Evolutionary conservation across 2,888 invertebrate species (phyloP).

Genomic region (Rugalucina vietnamica): DNA sequence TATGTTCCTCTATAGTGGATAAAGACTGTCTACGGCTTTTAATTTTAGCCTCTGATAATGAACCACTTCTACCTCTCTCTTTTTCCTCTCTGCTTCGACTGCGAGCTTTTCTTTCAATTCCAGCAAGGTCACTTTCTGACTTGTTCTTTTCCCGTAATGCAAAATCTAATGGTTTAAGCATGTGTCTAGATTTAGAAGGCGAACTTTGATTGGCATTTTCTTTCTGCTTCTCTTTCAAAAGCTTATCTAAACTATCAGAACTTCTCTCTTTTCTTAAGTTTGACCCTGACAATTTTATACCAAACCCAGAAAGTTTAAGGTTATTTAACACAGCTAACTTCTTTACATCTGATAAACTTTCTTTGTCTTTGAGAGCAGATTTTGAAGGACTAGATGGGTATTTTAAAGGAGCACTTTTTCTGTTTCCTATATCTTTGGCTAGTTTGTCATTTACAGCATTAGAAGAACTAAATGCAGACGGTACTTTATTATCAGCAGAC

Average conservation of each 20-base stretch:
- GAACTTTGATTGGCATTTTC: conserved; percentile 40
- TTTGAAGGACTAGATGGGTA: conserved; percentile 73
- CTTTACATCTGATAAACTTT: conserved; percentile 72
- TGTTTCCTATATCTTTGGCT: conserved; percentile 77
- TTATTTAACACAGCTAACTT: conserved; percentile 68
- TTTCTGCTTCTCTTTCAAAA: conserved; percentile 62
- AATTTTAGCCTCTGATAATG: conserved; percentile 55
- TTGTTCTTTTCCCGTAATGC: conserved; percentile 58
- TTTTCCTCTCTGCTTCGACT: conserved; percentile 43
- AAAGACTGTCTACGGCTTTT: conserved; percentile 53
- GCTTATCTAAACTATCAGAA: conserved; percentile 62
- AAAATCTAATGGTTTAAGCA: conserved; percentile 58
- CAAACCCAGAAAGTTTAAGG: conserved; percentile 69
- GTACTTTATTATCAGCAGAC: conserved; percentile 35
- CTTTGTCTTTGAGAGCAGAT: conserved; percentile 74
- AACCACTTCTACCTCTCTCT: conserved; percentile 54
- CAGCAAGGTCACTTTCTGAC: conserved; percentile 63
- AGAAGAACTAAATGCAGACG: conserved; percentile 71
- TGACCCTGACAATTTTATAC: conserved; percentile 65
- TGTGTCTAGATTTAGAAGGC: conserved; percentile 61
- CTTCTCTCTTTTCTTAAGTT: conserved; percentile 55
- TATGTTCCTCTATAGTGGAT: conserved; percentile 63
- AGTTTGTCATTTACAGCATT: conserved; percentile 76
- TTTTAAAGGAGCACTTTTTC: conserved; percentile 74
- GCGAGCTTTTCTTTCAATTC: conserved; percentile 46